Conservation (phyloP, 2,113 vertebrate species). For the Oryzias melastigma region DNA sequence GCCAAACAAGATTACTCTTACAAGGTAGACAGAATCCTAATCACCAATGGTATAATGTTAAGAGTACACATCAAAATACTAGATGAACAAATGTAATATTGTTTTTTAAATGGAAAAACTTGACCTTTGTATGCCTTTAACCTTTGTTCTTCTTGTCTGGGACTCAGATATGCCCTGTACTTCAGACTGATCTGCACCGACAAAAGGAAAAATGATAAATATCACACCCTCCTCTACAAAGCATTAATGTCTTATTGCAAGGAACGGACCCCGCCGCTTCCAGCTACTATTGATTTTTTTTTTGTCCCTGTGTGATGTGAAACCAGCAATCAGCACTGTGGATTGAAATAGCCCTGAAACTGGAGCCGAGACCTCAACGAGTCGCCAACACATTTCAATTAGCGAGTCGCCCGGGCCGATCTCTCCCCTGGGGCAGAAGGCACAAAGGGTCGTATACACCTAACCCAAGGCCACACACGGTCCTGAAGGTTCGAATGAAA, state of each 20-base stretch:
- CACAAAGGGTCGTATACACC: constrained; percentile 68
- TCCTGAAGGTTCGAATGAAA: constrained; percentile 52
- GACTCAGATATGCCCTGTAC: constrained; percentile 32
- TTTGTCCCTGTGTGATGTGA: constrained; percentile 77
- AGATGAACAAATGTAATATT: no score
- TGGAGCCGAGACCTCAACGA: constrained; percentile 83
- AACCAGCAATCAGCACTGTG: constrained; percentile 85
- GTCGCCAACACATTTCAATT: constrained; percentile 90
- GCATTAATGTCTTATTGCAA: constrained; percentile 75
- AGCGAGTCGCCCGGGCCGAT: constrained; percentile 80
- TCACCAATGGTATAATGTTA: no score
- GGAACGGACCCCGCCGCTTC: constrained; percentile 75
- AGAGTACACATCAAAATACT: no score
- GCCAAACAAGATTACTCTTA: not conserved
- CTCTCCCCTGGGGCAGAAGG: constrained; percentile 77
- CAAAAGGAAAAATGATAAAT: constrained; percentile 68
- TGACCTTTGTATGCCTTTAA: no score
- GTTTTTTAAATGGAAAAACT: no score
- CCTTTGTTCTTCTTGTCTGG: not conserved
- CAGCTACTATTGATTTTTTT: constrained; percentile 80
- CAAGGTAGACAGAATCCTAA: constrained; percentile 9
- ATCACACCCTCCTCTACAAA: constrained; percentile 63
- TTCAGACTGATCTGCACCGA: constrained; percentile 40
- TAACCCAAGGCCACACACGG: constrained; percentile 64
- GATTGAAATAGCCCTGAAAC: constrained; percentile 85